Evolutionary conservation across 2,888 invertebrate genomes (phyloP).

Genomic region (Proisotoma minuta): DNA sequence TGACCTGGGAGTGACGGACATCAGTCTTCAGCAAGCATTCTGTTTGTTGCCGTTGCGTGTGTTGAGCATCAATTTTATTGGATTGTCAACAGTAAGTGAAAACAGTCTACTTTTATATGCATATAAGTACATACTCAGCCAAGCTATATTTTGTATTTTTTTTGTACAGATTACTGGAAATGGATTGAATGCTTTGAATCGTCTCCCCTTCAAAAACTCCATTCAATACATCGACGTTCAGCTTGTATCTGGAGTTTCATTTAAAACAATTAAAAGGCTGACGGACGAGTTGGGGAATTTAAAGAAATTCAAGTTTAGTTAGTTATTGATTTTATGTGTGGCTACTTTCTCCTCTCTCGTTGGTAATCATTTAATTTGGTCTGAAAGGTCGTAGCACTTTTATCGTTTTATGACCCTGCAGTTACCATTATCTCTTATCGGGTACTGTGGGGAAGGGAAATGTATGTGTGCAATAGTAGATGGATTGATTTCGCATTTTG

Average conservation of each 20-base stretch:
- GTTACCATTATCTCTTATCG: no score
- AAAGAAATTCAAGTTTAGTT: background rate
- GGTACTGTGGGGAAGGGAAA: no score
- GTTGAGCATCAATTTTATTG: background rate
- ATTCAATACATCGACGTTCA: background rate
- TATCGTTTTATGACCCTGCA: no score
- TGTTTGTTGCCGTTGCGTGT: background rate
- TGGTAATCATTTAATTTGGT: no score
- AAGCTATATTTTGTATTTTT: no score
- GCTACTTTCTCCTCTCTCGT: no score
- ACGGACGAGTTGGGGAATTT: background rate
- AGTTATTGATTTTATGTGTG: no score
- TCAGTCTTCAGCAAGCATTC: background rate
- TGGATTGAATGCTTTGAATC: background rate
- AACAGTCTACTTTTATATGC: no score
- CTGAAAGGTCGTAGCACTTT: no score
- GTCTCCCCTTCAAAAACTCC: background rate
- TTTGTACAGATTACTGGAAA: background rate
- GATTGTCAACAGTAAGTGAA: background rate
- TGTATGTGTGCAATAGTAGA: no score
- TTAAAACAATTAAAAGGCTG: background rate
- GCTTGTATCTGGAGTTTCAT: background rate
- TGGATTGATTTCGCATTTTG: no score
- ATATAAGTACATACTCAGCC: no score
- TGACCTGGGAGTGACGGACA: background rate